Conservation (phyloP, 2,113 vertebrate species). For the Mus spicilegus region DNA sequence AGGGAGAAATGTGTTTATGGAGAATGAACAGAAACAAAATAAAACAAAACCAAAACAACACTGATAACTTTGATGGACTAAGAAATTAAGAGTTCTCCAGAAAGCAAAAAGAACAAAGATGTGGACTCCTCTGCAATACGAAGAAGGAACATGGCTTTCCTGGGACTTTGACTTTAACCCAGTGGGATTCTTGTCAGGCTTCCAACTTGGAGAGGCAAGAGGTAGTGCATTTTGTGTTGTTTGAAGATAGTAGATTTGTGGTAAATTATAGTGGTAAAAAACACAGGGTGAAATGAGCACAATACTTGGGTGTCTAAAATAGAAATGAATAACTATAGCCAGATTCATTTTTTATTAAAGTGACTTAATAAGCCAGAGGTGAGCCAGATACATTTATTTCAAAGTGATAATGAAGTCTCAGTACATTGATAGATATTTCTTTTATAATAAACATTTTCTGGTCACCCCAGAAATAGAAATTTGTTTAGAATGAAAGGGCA, state of each 20-base stretch:
- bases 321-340: background rate
- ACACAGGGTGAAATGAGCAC: background rate
- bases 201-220: background rate
- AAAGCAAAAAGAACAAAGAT: background rate
- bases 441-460: background rate
- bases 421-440: background rate
- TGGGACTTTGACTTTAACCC: background rate
- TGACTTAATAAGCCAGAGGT: background rate
- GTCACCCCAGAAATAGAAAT: background rate
- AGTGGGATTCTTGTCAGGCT: background rate
- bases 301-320: background rate
- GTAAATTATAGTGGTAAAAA: background rate
- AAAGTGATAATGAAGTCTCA: background rate
- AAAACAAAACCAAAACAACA: background rate
- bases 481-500: background rate
- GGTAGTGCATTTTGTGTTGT: background rate
- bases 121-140: background rate
- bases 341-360: slow-evolving; percentile 33
- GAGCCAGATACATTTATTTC: background rate
- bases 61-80: background rate
- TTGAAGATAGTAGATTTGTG: background rate
- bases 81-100: background rate
- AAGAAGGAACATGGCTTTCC: background rate
- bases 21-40: background rate
- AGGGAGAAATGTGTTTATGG: background rate